A percentile compares a stretch with the other conserved stretches of the same genome.
Evolutionary conservation across 2,888 invertebrate species (phyloP).

Genomic region (Drosophila melanocephala): DNA sequence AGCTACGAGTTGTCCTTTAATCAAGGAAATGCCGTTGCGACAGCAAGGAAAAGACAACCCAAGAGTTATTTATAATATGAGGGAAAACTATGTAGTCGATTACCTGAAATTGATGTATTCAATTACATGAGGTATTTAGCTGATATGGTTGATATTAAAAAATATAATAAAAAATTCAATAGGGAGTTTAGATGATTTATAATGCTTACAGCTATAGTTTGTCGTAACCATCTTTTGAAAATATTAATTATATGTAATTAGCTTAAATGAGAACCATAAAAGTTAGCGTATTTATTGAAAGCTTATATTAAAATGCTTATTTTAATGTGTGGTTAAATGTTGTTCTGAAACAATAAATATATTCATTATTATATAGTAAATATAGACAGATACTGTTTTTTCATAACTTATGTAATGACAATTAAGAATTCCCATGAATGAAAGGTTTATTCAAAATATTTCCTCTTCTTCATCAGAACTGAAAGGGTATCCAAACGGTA

Average conservation of each 20-base stretch:
- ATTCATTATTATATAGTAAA: neutral
- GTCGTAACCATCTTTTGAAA: neutral
- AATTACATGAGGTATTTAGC: neutral
- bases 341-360: neutral
- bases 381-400: neutral
- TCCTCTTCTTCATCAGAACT: neutral
- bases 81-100: neutral
- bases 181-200: neutral
- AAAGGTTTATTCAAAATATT: neutral
- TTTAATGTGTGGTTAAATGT: neutral
- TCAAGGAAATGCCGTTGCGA: conserved; percentile 10
- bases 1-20: conserved; percentile 3
- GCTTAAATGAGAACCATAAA: neutral
- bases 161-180: neutral
- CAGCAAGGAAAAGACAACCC: neutral
- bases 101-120: neutral
- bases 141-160: neutral
- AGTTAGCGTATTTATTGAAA: neutral
- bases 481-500: no score
- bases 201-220: neutral
- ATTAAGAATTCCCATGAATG: neutral
- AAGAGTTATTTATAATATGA: neutral
- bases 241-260: neutral
- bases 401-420: neutral
- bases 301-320: neutral